Base-by-base conservation (phyloP, 2,113 vertebrate genomes). In the Pluvialis apricaria region DNA sequence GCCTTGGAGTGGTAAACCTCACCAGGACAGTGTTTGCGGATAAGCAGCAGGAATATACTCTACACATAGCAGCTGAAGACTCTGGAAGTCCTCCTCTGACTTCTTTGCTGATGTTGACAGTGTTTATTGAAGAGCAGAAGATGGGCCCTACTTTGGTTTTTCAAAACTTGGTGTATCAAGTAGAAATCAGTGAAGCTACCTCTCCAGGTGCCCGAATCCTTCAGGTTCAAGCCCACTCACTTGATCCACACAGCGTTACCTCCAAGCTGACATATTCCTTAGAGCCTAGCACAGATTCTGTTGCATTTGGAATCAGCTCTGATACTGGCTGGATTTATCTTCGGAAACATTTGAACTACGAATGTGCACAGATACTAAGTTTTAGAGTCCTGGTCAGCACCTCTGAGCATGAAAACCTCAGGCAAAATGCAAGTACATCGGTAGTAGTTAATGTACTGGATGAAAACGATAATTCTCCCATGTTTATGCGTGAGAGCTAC, bases 381-480 rank as follows among this genome's bases (percentile, higher is more conserved):
- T 98, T 99, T 51, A 98, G 95, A 87, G 99, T 97, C 18, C 86
- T 98, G 58, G 99, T 98, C 66, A 94, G 96, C 14, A 91, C 90
- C 45, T 90, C 29, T 0, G 96, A 97, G 38, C 94, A 94, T 2
- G 13, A 79, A 91, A 84, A 91, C 24, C 49, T 45, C 14, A 94
- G 89, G 34, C 66, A 92, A 88, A 99, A 97, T 12, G 98, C 98
- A 40, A 98, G 98, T 79, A 96, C 99, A 19, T 97, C 97, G 0
- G 96, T 99, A 25, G 97, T 96, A 19, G 97, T 99, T 71, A 98
- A 97, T 38, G 98, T 99, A 51, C 93, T 99, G 96, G 99, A 99
- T 95, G 98, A 99, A 97, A 99, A 99, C 51, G 99, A 99, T 94
- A 98, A 99, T 60, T 85, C 97, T 52, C 99, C 99, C 0, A 51